Conservation (phyloP, 1,140 invertebrate genomes). For the Rhizoglyphus robini region DNA sequence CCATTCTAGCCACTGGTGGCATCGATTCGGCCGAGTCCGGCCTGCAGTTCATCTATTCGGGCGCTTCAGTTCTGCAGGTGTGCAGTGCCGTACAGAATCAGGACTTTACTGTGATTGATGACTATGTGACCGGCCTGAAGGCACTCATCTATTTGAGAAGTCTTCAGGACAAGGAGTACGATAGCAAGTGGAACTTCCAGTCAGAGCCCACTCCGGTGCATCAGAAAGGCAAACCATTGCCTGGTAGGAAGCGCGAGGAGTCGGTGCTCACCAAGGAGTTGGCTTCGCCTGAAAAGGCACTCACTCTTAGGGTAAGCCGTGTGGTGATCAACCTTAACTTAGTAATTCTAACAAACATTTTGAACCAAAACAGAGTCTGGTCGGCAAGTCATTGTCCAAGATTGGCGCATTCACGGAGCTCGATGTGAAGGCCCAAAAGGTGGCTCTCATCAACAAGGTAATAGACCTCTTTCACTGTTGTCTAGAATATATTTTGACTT, state of each 20-base stretch:
- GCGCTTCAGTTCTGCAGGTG: slow-evolving; percentile 78
- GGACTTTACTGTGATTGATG: slow-evolving; percentile 86
- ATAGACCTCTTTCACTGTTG: not conserved
- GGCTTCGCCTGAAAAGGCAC: not conserved
- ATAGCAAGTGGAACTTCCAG: slow-evolving; percentile 69
- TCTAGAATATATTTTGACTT: not conserved
- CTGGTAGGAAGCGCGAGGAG: slow-evolving; percentile 45
- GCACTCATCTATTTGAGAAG: slow-evolving; percentile 69
- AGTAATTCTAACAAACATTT: not conserved
- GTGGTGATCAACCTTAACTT: not conserved
- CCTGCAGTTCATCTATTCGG: slow-evolving; percentile 79
- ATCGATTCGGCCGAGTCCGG: slow-evolving; percentile 89
- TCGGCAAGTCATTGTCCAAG: slow-evolving; percentile 47
- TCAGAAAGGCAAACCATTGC: slow-evolving; percentile 78
- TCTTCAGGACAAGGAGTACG: slow-evolving; percentile 41
- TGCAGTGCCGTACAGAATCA: slow-evolving; percentile 97
- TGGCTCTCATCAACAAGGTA: slow-evolving; percentile 44
- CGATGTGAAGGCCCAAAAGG: slow-evolving; percentile 77
- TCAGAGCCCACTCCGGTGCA: slow-evolving; percentile 72
- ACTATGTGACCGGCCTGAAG: slow-evolving; percentile 81
- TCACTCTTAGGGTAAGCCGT: not conserved
- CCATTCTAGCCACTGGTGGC: slow-evolving; percentile 84
- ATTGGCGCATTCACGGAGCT: slow-evolving; percentile 73
- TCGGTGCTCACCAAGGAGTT: slow-evolving; percentile 36
- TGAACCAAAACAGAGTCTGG: too few relatives aligned